Evolutionary conservation across 2,888 invertebrate species (phyloP), one percentile per base, ranked within the genome.

Genomic region (Ophioninae sp.): DNA sequence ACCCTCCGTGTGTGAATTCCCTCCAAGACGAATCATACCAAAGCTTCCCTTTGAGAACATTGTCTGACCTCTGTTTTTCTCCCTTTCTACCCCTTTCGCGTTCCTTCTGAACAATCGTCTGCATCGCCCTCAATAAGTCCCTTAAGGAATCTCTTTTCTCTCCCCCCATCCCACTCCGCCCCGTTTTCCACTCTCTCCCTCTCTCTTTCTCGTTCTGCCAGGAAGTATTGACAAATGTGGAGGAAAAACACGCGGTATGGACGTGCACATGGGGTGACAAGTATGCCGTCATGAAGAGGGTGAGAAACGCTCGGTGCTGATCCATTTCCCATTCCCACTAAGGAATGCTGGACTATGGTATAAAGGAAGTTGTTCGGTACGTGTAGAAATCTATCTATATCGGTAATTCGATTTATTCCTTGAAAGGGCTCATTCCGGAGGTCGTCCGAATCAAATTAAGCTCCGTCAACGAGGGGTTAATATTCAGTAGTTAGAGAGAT

Each of bases 161-260:
- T n/a, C n/a, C n/a, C n/a, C n/a, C n/a, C n/a, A n/a, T n/a, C n/a
- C n/a, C n/a, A n/a, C n/a, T n/a, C n/a, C n/a, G n/a, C n/a, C n/a
- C n/a, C n/a, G n/a, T n/a, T n/a, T n/a, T n/a, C n/a, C n/a, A n/a
- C 13, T 44, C 44, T 3, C 13, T 44, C 44, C 5, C 13, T 44
- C 44, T 2, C 39, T 41, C 13, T 41, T 7, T 41, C 78, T 64
- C 67, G 37, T 78, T 72, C 50, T 81, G 65, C 79, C 30, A 50
- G 21, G 67, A 67, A 89, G 90, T 90, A 90, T 91, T 88, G 91
- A 88, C 87, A 88, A 89, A 89, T 87, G 88, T 85, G 86, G 86
- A 85, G 86, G 87, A 87, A 89, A 89, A 87, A 88, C 87, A 87
- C 87, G 88, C 85, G 88, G 85, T 78, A 82, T 78, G 84, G 82